phyloP scores from a whole-genome alignment of 2,113 vertebrate genomes.

The Menidia beryllina region DNA sequence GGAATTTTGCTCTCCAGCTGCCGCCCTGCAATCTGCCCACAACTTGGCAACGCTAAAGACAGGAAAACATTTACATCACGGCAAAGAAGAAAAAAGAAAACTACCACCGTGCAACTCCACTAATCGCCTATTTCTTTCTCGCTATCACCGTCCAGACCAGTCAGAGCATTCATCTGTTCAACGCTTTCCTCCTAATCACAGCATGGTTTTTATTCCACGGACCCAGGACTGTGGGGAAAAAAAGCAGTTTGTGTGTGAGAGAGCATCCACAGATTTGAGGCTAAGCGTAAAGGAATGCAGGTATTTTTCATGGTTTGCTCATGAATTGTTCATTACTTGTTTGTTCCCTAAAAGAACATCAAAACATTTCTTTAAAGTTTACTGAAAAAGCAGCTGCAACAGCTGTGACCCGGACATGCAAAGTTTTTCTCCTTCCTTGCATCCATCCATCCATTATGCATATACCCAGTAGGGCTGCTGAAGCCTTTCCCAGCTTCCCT shows the following conservation, averaged over 20 bases:
- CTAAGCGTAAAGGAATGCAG: no score
- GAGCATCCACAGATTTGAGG: background rate
- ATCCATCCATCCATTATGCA: no score
- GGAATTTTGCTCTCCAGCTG: slow-evolving; percentile 50
- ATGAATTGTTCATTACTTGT: no score
- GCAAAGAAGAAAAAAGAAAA: slow-evolving; percentile 14
- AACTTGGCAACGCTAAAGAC: slow-evolving; percentile 37
- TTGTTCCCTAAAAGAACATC: no score
- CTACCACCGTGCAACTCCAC: slow-evolving; percentile 13
- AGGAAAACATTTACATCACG: slow-evolving; percentile 43
- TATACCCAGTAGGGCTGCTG: no score
- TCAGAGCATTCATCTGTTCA: slow-evolving; percentile 8
- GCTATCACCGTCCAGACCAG: slow-evolving; percentile 30
- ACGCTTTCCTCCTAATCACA: background rate
- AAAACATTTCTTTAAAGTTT: no score
- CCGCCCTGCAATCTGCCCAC: slow-evolving; percentile 27
- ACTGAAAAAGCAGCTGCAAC: no score
- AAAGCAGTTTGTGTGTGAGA: background rate
- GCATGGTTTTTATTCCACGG: slow-evolving; percentile 1
- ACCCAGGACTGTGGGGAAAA: background rate
- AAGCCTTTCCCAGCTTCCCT: no score
- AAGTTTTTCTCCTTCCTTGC: no score
- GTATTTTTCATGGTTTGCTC: no score
- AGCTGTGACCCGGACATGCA: no score
- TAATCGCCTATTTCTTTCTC: slow-evolving; percentile 34